phyloP scores from a whole-genome alignment of 2,888 invertebrate species.

The Eupithecia insigniata region DNA sequence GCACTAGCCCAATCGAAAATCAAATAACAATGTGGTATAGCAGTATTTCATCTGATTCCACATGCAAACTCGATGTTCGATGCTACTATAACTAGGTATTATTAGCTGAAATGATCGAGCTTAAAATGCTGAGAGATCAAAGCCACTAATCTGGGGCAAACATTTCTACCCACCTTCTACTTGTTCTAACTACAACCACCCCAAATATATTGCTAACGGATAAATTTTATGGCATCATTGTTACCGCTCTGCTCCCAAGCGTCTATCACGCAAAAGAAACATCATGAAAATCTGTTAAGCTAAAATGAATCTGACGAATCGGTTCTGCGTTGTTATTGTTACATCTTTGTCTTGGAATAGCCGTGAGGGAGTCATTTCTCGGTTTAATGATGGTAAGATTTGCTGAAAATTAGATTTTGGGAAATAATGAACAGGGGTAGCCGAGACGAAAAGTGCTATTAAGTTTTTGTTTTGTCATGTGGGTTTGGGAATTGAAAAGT shows the following conservation, averaged over 20 bases:
- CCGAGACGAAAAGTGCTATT: constrained; percentile 65
- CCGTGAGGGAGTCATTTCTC: constrained; percentile 62
- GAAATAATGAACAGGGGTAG: constrained; percentile 58
- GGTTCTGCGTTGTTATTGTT: constrained; percentile 78
- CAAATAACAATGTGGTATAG: too few species aligned
- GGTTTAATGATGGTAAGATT: constrained; percentile 61
- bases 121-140: neutral
- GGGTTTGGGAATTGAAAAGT: constrained; percentile 16
- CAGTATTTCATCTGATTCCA: too few species aligned
- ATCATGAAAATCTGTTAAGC: constrained; percentile 68
- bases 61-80: too few species aligned
- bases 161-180: neutral
- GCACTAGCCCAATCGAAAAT: too few species aligned
- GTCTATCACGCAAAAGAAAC: constrained; percentile 48
- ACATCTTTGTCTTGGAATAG: constrained; percentile 80
- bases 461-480: constrained; percentile 55
- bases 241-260: constrained; percentile 70
- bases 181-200: constrained; percentile 41
- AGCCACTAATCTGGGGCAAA: neutral
- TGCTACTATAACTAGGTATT: too few species aligned
- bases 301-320: constrained; percentile 70
- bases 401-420: constrained; percentile 70
- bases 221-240: constrained; percentile 72
- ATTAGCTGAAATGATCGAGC: neutral
- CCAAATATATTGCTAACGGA: constrained; percentile 73